Base-by-base conservation (phyloP, 2,113 vertebrate genomes). In the Grammomys surdaster region DNA sequence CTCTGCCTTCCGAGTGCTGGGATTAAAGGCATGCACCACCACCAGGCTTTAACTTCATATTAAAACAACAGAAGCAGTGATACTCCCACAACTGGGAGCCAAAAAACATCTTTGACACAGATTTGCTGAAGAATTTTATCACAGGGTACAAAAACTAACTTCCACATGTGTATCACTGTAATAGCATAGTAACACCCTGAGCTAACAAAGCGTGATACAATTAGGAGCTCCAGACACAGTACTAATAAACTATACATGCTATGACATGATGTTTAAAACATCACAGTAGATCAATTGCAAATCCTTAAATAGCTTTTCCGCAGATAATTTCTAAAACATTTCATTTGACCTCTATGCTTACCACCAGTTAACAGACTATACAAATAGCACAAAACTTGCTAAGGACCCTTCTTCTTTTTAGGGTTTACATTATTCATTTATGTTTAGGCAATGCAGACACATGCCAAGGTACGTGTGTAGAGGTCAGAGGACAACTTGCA, bases 161-260 rank as follows among this genome's bases (percentile, higher is more conserved):
- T n/a, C 5, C 11, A 31, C 8, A 40, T 56, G 28, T 89, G 58
- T 19, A 70, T n/a, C 58, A 80, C 51, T 17, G 40, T 67, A 84
- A 88, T 63, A 76, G 33, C 51, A 86, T 24, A 87, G 36, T 72
- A 43, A 77, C 5, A 65, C 3, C 9, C 31, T 63, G 75, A 92
- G n/a, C 60, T 72, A 73, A 95, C 73, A 22, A 95, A 87, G 17
- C 92, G n/a, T 48, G 7, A 60, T 75, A 17, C 58, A 80, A 67
- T 73, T 89, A 84, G 20, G 28, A 58, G 7, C 65, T 76, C 67
- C 88, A 67, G 96, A 78, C 28, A 95, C 33, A 72, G 72, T 19
- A 40, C 9, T 90, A 92, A 88, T 90, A 58, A 91, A 75, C 4
- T 76, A 1, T 81, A 73, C 10, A 36, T 40, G 40, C 28, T 36